Evolutionary conservation across 2,797 vertebrate species (phyloP).

Genomic region (Clarias laeviceps): DNA sequence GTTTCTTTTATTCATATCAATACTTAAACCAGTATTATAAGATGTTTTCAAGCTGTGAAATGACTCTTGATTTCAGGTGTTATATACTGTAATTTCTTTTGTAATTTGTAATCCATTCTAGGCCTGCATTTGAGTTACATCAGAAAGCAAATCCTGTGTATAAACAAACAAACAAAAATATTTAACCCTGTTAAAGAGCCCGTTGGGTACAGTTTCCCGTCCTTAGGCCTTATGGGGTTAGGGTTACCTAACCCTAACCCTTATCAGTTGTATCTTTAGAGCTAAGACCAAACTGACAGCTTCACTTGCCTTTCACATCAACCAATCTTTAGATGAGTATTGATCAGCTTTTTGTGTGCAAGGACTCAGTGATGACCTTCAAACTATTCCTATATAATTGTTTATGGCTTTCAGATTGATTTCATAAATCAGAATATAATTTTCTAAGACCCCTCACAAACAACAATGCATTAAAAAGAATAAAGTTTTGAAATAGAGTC

Average conservation of each 20-base stretch:
- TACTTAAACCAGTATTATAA: slow-evolving; percentile 39
- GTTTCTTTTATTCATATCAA: slow-evolving; percentile 9
- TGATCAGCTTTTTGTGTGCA: slow-evolving; percentile 62
- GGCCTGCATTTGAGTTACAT: neutral
- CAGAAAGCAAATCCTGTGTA: neutral
- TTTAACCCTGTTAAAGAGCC: neutral
- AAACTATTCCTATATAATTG: slow-evolving; percentile 46
- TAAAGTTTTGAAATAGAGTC: neutral
- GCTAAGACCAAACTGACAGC: slow-evolving; percentile 43
- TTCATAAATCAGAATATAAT: neutral
- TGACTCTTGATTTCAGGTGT: neutral
- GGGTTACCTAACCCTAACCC: too few species aligned
- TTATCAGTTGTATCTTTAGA: slow-evolving; percentile 51
- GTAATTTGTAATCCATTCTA: neutral
- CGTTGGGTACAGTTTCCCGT: slow-evolving; percentile 11
- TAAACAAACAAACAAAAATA: too few species aligned
- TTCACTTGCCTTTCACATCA: slow-evolving; percentile 58
- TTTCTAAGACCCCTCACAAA: neutral
- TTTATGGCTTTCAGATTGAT: slow-evolving; percentile 30
- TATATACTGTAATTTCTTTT: neutral
- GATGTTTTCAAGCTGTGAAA: neutral
- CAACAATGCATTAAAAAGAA: neutral
- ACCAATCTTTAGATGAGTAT: slow-evolving; percentile 64
- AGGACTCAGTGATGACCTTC: slow-evolving; percentile 62
- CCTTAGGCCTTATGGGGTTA: too few species aligned